A percentile compares a stretch with the other conserved stretches of the same genome.
Evolutionary conservation across 2,888 invertebrate genomes (phyloP).

Genomic region (Drosophila fungiperda): DNA sequence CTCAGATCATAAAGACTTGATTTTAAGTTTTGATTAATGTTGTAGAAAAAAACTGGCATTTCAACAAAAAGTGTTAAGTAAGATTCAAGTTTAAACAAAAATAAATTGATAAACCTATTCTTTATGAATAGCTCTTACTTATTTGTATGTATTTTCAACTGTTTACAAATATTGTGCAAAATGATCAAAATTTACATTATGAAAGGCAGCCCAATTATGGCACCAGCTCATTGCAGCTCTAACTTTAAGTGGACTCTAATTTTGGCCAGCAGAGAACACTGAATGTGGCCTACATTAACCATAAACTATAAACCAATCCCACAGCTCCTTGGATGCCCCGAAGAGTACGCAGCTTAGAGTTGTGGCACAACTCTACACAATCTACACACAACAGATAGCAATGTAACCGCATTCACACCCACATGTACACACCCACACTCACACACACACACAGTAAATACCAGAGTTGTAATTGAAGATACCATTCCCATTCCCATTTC

Average conservation of each 20-base stretch:
- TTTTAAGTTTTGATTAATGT: not conserved
- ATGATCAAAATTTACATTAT: not conserved
- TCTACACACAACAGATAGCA: slow-evolving; percentile 13
- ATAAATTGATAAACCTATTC: too few relatives aligned
- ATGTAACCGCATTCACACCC: slow-evolving; percentile 34
- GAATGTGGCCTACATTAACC: slow-evolving; percentile 16
- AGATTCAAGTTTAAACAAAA: not conserved
- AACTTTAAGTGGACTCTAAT: not conserved
- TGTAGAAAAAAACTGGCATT: not conserved
- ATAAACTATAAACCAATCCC: slow-evolving; percentile 20
- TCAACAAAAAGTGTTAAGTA: not conserved
- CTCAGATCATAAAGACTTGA: not conserved
- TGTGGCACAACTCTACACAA: slow-evolving; percentile 1
- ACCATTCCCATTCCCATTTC: slow-evolving; percentile 34
- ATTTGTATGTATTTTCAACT: too few relatives aligned
- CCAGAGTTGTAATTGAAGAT: slow-evolving; percentile 13
- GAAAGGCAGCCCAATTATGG: not conserved
- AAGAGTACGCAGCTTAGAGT: slow-evolving; percentile 8
- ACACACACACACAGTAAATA: slow-evolving; percentile 1
- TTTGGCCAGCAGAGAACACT: slow-evolving; percentile 1
- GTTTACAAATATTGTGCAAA: not conserved
- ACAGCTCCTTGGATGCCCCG: slow-evolving; percentile 45
- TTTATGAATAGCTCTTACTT: too few relatives aligned
- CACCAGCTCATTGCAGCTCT: slow-evolving; percentile 6
- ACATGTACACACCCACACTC: slow-evolving; percentile 12